Evolutionary conservation across 2,113 vertebrate genomes (phyloP), one percentile per base, ranked within the genome.

Genomic region (Rhynchomys soricoides): DNA sequence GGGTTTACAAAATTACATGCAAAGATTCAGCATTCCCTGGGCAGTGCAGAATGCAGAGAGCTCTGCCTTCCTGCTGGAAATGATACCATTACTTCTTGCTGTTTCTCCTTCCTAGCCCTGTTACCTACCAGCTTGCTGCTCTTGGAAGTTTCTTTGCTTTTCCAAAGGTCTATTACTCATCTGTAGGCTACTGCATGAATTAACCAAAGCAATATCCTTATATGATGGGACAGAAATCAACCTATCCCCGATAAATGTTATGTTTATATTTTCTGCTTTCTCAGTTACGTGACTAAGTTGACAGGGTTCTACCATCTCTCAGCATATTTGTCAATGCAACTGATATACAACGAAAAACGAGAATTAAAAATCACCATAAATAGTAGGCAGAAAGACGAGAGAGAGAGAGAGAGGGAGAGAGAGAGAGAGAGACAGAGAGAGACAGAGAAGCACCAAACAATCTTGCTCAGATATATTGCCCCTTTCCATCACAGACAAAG

Each of bases 201-300:
- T 48, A 70, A 70, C 31, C 75, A 71, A 90, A 48, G 59, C 90
- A 31, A 83, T 64, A 59, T 12, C 21, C 17, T 12, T 62, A 17
- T 37, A 34, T 4, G 34, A 94, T 52, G 71, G 45, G 79, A 37
- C 4, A 48, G 50, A 82, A 96, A 48, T 92, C 7, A 71, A 91
- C 21, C 4, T 31, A 90, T 73, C 70, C 62, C 43, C 19, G 78
- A 62, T 78, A 66, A 95, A 21, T 34, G 73, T 55, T 7, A n/a
- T 34, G 66, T 64, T 70, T 94, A n/a, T 70, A 88, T 97, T 97
- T 97, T 97, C 96, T 97, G 96, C 97, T 95, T 97, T 97, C 81
- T 86, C 73, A 95, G 94, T 34, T 97, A 95, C 74, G 91, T 96
- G 96, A 85, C 73, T 96, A 89, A 73, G 79, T 29, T 75, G 9